Evolutionary conservation across 2,113 vertebrate genomes (phyloP).

Genomic region (Sinocyclocheilus anophthalmus): DNA sequence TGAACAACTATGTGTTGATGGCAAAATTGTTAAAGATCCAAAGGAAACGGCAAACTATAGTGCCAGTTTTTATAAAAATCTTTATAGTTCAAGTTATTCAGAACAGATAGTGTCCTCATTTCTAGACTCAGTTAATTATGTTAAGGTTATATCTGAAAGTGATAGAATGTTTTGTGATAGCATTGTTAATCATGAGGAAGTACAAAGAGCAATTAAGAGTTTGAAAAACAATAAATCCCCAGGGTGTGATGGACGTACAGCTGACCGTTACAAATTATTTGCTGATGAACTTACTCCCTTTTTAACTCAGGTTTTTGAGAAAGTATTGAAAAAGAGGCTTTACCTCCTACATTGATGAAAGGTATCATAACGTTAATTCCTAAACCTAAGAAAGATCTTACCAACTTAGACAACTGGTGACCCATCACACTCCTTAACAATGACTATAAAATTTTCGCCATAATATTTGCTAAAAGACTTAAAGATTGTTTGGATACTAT

Average conservation of each 20-base stretch:
- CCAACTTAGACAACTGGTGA: too few species aligned
- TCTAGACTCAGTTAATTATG: neutral
- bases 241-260: neutral
- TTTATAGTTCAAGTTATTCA: neutral
- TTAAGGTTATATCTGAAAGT: neutral
- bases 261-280: too few species aligned
- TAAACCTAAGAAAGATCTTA: too few species aligned
- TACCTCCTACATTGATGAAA: too few species aligned
- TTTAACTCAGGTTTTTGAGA: neutral
- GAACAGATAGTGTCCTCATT: neutral
- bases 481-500: too few species aligned
- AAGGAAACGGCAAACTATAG: neutral
- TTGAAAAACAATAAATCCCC: slow-evolving; percentile 5
- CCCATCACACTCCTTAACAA: too few species aligned
- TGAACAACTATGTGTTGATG: neutral
- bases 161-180: neutral
- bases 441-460: too few species aligned
- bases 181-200: neutral
- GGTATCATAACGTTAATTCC: too few species aligned
- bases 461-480: too few species aligned
- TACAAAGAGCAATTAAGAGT: neutral
- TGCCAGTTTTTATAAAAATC: neutral
- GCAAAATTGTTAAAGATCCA: slow-evolving; percentile 3
- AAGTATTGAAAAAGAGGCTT: too few species aligned
- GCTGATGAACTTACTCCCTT: too few species aligned